Evolutionary conservation across 1,140 invertebrate genomes (phyloP), one percentile per base, ranked within the genome.

Genomic region (Coptotermes formosanus): DNA sequence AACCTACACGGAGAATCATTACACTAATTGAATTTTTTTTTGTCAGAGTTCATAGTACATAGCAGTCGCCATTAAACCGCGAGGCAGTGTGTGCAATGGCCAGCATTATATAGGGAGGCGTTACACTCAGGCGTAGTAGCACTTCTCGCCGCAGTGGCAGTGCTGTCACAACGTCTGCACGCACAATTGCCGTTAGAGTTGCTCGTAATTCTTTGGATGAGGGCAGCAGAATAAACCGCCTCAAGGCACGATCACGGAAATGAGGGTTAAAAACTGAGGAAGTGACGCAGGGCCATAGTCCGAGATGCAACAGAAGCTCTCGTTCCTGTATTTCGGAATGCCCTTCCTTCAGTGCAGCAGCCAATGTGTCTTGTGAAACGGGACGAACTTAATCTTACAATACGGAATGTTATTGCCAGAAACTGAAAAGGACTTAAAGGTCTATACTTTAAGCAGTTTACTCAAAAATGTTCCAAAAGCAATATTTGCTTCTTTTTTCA

Each of bases 191-290:
- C 59, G 59, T 64, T 64, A 64, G 25, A 64, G 59, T 64, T 1
- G 59, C 59, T 64, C 59, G 59, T 64, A 64, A 64, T 64, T 64
- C 59, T 64, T 64, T 8, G 59, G 59, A 64, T 64, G 59, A 64
- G 59, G 59, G 59, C 21, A 16, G 59, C 4, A 64, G 59, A 23
- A 64, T 64, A 64, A 64, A 64, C 59, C 59, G 59, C 59, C 21
- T 21, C 2, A n/a, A 64, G 25, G 25, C 59, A 64, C 59, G 59
- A 21, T 64, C 59, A 64, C 59, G 59, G 59, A 64, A 64, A 64
- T 64, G 59, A 30, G 64, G 64, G 64, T 75, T 75, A 75, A 75
- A 38, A 75, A 75, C 64, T 75, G 64, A 75, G 64, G 64, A 75
- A 75, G 64, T 75, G 64, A 75, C 7, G 64, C 64, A 75, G 25